Base-by-base conservation (phyloP, 2,113 vertebrate genomes). In the rat (Rattus norvegicus) region DNA sequence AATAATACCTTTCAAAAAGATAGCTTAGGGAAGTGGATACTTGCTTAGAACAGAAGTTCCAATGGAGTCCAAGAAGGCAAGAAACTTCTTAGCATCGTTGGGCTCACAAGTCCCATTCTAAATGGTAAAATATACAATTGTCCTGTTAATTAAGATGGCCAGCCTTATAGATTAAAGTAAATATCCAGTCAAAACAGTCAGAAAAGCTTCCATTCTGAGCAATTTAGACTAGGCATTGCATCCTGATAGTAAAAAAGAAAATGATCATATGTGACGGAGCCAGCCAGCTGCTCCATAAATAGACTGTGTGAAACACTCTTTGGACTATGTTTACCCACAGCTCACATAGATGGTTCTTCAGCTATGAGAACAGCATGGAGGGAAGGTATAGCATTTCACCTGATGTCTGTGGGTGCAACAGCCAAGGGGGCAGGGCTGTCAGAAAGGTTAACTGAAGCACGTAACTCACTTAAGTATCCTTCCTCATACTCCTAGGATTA, bases 181-280 rank as follows among this genome's bases (percentile, higher is more conserved):
- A 52, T 24, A 84, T 12, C 13, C 39, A 90, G 77, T 76, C 54
- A 88, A 54, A 92, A 47, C 16, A 47, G 73, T 49, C 12, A 76
- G 79, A 81, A 94, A 73, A 61, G 12, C 61, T 67, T 90, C 72
- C 84, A 67, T 90, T 87, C 79, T 61, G 49, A 54, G 2, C 16
- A 30, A 3, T 28, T 17, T 17, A 2, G 36, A 59, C 1, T 1
- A 77, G 63, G 54, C n/a, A 16, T 0, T 39, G 54, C 2, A 1
- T 11, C 73, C 65, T 47, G 26, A 80, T 28, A 36, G 26, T 12
- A 20, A 47, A 77, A 17, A 20, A 84, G 92, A 63, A 17, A 19
- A 8, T 73, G 33, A 13, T 2, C 2, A 0, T 2, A 24, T 0
- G 24, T 11, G 67, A 56, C 12, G 1, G 67, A 16, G 11, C 52